phyloP scores from a whole-genome alignment of 2,113 vertebrate genomes.

The Potamarius usumacintae region DNA sequence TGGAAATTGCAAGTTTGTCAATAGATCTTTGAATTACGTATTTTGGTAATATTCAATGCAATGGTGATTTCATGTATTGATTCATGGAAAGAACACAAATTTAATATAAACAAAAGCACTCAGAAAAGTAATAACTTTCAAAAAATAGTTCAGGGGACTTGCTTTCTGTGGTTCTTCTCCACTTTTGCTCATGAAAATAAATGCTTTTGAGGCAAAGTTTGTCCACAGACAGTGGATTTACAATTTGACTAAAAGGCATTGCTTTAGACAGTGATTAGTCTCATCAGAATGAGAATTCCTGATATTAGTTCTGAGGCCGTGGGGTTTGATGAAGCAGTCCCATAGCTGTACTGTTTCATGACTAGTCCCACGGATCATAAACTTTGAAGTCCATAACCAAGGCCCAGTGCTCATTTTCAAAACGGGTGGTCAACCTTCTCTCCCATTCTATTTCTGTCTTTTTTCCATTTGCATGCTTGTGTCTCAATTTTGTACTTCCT shows the following conservation, averaged over 20 bases:
- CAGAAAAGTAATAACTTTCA: background rate
- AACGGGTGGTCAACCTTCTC: slow-evolving; percentile 68
- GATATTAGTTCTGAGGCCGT: slow-evolving; percentile 69
- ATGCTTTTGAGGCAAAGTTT: slow-evolving; percentile 67
- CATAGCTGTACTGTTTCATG: slow-evolving; percentile 73
- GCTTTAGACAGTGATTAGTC: slow-evolving; percentile 86
- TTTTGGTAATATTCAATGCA: background rate
- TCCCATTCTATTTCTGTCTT: slow-evolving; percentile 34
- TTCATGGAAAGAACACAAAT: background rate
- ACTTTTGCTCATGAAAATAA: slow-evolving; percentile 62
- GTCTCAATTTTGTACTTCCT: background rate
- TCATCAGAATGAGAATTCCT: slow-evolving; percentile 74
- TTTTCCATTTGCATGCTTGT: slow-evolving; percentile 51
- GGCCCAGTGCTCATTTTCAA: slow-evolving; percentile 62
- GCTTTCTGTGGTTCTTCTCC: background rate
- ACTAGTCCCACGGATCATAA: slow-evolving; percentile 76
- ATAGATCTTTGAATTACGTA: slow-evolving; percentile 1
- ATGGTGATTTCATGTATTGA: background rate
- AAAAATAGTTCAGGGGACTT: background rate
- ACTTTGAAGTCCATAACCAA: slow-evolving; percentile 71
- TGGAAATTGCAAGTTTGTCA: background rate
- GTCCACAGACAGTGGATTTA: slow-evolving; percentile 50
- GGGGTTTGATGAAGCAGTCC: slow-evolving; percentile 70
- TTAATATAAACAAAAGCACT: background rate
- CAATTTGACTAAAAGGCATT: slow-evolving; percentile 55